Evolutionary conservation across 2,888 invertebrate genomes (phyloP).

Genomic region (Sminthurides aquaticus): DNA sequence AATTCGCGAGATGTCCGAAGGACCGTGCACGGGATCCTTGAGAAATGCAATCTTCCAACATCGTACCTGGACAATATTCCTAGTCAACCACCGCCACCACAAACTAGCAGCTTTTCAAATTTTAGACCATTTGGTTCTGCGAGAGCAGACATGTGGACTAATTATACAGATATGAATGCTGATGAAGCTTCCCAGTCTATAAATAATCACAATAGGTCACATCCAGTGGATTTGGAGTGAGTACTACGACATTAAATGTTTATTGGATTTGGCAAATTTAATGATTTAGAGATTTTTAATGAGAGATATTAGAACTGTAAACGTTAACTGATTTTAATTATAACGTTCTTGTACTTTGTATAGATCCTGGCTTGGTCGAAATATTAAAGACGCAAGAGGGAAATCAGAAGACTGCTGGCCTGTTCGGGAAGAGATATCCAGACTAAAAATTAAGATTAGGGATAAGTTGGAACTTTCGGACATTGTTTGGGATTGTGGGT

Average conservation of each 20-base stretch:
- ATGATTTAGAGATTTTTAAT: too few species aligned
- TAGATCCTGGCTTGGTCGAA: slow-evolving; percentile 66
- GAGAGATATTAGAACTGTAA: neutral
- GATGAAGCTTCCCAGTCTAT: slow-evolving; percentile 26
- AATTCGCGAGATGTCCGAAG: slow-evolving; percentile 62
- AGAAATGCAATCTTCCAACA: slow-evolving; percentile 76
- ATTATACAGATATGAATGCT: slow-evolving; percentile 8
- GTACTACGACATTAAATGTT: neutral
- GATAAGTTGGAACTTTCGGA: slow-evolving; percentile 54
- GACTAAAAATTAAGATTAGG: slow-evolving; percentile 57
- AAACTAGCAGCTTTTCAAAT: neutral
- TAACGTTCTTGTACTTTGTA: slow-evolving; percentile 44
- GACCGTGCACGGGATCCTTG: slow-evolving; percentile 66
- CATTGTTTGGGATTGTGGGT: slow-evolving; percentile 72
- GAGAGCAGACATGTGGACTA: slow-evolving; percentile 12
- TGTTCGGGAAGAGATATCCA: slow-evolving; percentile 65
- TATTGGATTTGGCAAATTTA: too few species aligned
- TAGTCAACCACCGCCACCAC: neutral
- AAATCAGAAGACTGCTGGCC: slow-evolving; percentile 60
- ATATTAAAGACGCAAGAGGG: slow-evolving; percentile 60
- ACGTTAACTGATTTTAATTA: slow-evolving; percentile 2
- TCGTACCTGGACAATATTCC: slow-evolving; percentile 65
- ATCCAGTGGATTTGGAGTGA: slow-evolving; percentile 31
- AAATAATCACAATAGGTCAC: slow-evolving; percentile 16
- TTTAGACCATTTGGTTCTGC: neutral